Percentiles rank a stretch among this genome's conserved stretches.
Conservation (phyloP, 2,888 invertebrate genomes). For the Tetanocera ferruginea region DNA sequence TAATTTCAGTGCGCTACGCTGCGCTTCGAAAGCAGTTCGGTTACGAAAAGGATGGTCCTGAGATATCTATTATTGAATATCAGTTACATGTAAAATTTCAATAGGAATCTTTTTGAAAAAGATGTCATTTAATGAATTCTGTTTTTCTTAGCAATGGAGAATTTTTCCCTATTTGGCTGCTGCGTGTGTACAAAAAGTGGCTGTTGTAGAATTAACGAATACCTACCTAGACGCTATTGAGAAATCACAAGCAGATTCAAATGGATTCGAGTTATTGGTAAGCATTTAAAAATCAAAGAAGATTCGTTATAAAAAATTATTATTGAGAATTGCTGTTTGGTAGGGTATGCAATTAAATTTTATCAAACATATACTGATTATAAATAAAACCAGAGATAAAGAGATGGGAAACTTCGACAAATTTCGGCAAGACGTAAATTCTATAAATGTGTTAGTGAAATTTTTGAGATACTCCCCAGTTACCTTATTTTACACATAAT, state of each 20-base stretch:
- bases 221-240: conserved; percentile 79
- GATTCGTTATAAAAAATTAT: neutral
- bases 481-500: no score
- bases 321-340: no score
- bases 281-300: conserved; percentile 35
- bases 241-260: conserved; percentile 72
- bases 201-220: conserved; percentile 76
- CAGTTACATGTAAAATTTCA: conserved; percentile 76
- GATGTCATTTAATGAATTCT: neutral
- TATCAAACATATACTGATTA: no score
- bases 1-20: conserved; percentile 85
- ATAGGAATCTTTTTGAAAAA: neutral
- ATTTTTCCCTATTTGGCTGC: conserved; percentile 80
- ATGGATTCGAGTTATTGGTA: conserved; percentile 68
- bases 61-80: conserved; percentile 84
- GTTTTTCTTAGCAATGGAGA: conserved; percentile 76
- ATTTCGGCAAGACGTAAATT: no score
- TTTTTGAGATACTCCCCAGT: no score
- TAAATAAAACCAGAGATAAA: no score
- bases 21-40: conserved; percentile 85
- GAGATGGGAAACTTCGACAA: no score
- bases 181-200: conserved; percentile 75
- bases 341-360: no score
- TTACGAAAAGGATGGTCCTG: conserved; percentile 74
- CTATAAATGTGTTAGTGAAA: no score